Percentiles rank a stretch among this genome's conserved stretches.
Evolutionary conservation across 2,888 invertebrate genomes (phyloP).

Genomic region (Heterodera filipjevi): DNA sequence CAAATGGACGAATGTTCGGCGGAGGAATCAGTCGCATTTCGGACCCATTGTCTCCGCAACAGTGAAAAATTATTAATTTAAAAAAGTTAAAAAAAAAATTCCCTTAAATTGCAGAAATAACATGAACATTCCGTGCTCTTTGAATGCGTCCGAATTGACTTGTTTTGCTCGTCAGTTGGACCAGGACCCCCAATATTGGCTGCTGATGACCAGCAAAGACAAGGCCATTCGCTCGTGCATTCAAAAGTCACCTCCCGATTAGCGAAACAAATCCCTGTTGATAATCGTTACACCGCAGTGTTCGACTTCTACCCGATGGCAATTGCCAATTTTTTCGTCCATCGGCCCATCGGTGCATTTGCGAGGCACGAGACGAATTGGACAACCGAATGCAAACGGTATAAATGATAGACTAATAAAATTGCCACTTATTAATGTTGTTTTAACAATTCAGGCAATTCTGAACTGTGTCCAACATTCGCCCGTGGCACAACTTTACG

Average conservation of each 20-base stretch:
- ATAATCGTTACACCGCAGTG: not conserved
- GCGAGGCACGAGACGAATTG: constrained; percentile 53
- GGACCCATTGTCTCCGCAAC: constrained; percentile 45
- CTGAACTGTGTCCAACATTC: constrained; percentile 50
- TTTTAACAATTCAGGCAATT: constrained; percentile 24
- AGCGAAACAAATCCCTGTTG: not conserved
- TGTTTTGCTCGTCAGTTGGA: constrained; percentile 54
- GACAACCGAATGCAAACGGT: constrained; percentile 48
- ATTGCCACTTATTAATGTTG: not conserved
- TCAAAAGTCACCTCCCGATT: constrained; percentile 43
- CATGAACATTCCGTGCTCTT: constrained; percentile 49
- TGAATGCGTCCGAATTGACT: constrained; percentile 52
- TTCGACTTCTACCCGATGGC: constrained; percentile 47
- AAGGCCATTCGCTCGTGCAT: constrained; percentile 52
- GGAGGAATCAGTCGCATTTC: constrained; percentile 53
- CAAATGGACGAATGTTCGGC: constrained; percentile 51
- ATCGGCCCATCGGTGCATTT: constrained; percentile 52
- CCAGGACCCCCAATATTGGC: constrained; percentile 50
- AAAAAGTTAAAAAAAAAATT: constrained; percentile 22
- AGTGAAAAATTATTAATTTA: constrained; percentile 30
- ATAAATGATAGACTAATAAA: not conserved
- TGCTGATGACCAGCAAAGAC: constrained; percentile 52
- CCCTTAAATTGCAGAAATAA: constrained; percentile 50
- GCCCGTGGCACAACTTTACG: constrained; percentile 43
- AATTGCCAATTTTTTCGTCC: constrained; percentile 49